Base-by-base conservation (phyloP, 2,113 vertebrate species). In the Turnix velox region DNA sequence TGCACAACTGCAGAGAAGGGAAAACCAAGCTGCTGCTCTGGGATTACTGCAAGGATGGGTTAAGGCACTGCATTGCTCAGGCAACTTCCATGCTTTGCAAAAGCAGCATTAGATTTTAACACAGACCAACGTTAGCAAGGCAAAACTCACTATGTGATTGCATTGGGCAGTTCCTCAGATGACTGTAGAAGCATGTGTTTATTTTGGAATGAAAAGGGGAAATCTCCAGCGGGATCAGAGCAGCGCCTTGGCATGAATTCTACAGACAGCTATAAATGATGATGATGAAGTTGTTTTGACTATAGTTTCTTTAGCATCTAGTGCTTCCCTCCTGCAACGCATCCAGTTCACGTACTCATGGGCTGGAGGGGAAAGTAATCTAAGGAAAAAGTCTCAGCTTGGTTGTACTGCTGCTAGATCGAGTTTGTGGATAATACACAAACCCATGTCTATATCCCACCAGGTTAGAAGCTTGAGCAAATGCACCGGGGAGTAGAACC, bases 181-280 rank as follows among this genome's bases (percentile, higher is more conserved):
- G 67, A 73, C 80, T 80, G 65, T 19, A 73, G 81, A 81, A 66
- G 81, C 42, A 37, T 18, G 61, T 84, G 84, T 89, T 92, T 92
- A 88, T 92, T 93, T 91, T 89, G 91, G 84, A 84, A 92, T 51
- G 39, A 92, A 87, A 92, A 84, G 63, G 45, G 69, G 54, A 91
- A 94, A 58, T 65, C 73, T 71, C 74, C 69, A 91, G 57, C 31
- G 31, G 43, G 73, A 91, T 91, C 19, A 84, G 66, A 93, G 43
- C 61, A 75, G 28, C 23, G 40, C 43, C 45, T 90, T 8, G 0
- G n/a, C 42, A 20, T 23, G 45, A 92, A 84, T 88, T 89, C 73
- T 39, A 92, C 42, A 80, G 55, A 80, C 63, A 54, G 55, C 39
- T 83, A 65, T 65, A 76, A 61, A 51, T 59, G 27, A 84, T 19